These are phyloP conservation scores for Halocynthia aurantium DNA, from an alignment of 23 tunicate genomes.

Conservation along the genomic window DNA sequence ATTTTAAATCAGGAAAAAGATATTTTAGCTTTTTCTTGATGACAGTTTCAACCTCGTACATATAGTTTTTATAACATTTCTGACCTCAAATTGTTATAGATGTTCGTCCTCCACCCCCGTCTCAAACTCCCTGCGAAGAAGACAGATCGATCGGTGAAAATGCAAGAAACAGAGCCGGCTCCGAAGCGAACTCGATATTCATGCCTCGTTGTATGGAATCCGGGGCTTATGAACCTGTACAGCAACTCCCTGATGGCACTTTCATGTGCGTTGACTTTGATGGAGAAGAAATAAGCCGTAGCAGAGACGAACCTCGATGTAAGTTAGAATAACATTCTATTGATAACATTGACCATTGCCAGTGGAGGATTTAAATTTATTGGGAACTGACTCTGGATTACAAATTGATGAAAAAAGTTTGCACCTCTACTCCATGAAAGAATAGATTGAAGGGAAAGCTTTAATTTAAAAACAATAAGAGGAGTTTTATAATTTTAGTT, in stretches of 20 bases:
- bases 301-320: constrained; percentile 48
- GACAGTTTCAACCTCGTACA: too few species aligned
- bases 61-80: too few species aligned
- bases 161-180: constrained; percentile 14
- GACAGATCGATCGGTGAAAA: constrained; percentile 31
- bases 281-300: constrained; percentile 55
- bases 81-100: not conserved
- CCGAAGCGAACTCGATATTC: constrained; percentile 19
- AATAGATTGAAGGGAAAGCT: too few species aligned
- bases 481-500: not conserved
- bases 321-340: constrained; percentile 14
- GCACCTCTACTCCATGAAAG: too few species aligned
- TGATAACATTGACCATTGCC: not conserved
- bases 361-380: not conserved
- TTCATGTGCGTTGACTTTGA: constrained; percentile 77
- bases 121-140: constrained; percentile 57
- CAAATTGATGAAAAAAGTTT: not conserved
- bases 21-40: too few species aligned
- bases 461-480: too few species aligned
- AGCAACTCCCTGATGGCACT: constrained; percentile 50
- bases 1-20: too few species aligned
- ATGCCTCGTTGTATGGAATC: constrained; percentile 67
- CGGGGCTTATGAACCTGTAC: constrained; percentile 94
- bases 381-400: not conserved
- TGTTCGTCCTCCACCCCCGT: constrained; percentile 23